phyloP scores from a whole-genome alignment of 2,888 invertebrate genomes.

The Sthenelais limicola region DNA sequence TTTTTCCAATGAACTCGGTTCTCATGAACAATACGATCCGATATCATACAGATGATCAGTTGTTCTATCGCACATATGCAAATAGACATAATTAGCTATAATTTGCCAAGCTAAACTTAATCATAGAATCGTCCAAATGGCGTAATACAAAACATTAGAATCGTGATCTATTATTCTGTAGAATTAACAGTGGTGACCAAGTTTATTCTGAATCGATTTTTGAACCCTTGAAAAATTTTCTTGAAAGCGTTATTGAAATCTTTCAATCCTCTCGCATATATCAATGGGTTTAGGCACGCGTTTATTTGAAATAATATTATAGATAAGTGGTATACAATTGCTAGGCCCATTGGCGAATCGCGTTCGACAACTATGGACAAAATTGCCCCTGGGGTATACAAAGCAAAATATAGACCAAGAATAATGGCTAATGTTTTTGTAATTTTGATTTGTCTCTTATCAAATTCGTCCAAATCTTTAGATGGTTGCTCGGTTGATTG shows the following conservation, averaged over 20 bases:
- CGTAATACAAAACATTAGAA: too few relatives aligned
- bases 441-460: constrained; percentile 7
- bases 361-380: neutral
- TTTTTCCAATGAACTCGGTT: too few relatives aligned
- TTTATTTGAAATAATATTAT: constrained; percentile 18
- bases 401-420: constrained; percentile 17
- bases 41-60: too few relatives aligned
- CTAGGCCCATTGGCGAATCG: neutral
- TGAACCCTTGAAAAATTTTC: neutral
- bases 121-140: too few relatives aligned
- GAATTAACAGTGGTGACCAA: too few relatives aligned
- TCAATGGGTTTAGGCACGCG: constrained; percentile 12
- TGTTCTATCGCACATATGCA: too few relatives aligned
- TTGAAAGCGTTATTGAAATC: constrained; percentile 1
- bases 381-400: neutral
- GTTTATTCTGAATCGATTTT: neutral
- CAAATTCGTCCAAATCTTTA: neutral
- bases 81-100: too few relatives aligned
- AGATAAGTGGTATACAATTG: neutral
- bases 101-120: too few relatives aligned
- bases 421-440: constrained; percentile 15
- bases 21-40: too few relatives aligned
- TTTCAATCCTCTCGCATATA: neutral
- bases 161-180: too few relatives aligned
- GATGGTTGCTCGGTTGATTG: neutral